Conservation (phyloP, 2,888 invertebrate species). For the Drosophila flavopinicola region DNA sequence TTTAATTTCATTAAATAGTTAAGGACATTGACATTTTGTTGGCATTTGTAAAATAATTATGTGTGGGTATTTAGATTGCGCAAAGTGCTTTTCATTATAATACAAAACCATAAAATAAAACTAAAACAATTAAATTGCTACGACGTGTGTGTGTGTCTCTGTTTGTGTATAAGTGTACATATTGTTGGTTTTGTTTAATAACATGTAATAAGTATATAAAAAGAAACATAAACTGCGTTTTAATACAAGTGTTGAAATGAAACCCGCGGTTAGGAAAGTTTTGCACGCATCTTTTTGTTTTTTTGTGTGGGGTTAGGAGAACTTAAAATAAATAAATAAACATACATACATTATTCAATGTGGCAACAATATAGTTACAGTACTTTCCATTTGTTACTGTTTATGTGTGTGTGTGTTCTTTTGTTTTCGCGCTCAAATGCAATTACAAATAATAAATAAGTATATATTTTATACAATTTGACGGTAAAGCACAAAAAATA, state of each 20-base stretch:
- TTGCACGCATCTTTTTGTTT: slow-evolving; percentile 26
- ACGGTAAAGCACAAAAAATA: slow-evolving; percentile 58
- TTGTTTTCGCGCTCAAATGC: slow-evolving; percentile 66
- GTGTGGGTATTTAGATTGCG: slow-evolving; percentile 50
- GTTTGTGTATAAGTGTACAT: slow-evolving; percentile 30
- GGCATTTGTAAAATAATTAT: slow-evolving; percentile 64
- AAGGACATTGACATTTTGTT: slow-evolving; percentile 77
- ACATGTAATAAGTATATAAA: slow-evolving; percentile 50
- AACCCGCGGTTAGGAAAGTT: slow-evolving; percentile 64
- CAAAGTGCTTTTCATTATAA: slow-evolving; percentile 53
- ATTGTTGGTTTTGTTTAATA: slow-evolving; percentile 49
- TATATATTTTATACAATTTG: slow-evolving; percentile 64
- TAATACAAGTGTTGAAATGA: slow-evolving; percentile 65
- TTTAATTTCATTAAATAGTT: slow-evolving; percentile 77
- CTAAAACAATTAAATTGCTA: slow-evolving; percentile 79
- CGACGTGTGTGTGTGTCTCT: slow-evolving; percentile 57
- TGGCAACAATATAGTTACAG: slow-evolving; percentile 77
- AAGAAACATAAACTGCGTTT: slow-evolving; percentile 51
- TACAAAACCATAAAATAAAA: slow-evolving; percentile 50
- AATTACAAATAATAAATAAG: slow-evolving; percentile 71
- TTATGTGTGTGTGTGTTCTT: slow-evolving; percentile 21
- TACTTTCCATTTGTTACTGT: slow-evolving; percentile 37
- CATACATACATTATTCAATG: slow-evolving; percentile 63
- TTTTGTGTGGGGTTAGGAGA: slow-evolving; percentile 56
- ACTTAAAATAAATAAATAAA: slow-evolving; percentile 78